Base-by-base conservation (phyloP, 2,797 vertebrate genomes). In the Falco concolor region DNA sequence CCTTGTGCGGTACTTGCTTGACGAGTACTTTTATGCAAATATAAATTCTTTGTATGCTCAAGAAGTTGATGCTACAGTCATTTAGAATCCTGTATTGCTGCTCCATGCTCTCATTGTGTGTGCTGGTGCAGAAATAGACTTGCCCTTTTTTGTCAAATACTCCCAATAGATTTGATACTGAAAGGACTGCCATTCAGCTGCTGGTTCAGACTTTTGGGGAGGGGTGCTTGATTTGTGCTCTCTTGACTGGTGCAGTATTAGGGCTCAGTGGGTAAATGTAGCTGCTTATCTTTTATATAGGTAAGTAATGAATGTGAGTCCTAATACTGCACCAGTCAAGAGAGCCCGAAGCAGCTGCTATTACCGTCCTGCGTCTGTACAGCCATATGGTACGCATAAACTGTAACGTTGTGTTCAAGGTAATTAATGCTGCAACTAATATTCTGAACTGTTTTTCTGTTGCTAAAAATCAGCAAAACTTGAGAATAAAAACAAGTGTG, bases 401-500 rank as follows among this genome's bases (percentile, higher is more conserved):
- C 63, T 61, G 36, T 78, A 76, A 60, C 2, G 28, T 60, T 93
- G 60, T 93, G 27, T 94, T 96, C 89, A 53, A 42, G 95, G 89
- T 84, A 89, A 73, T 96, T 96, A 90, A 49, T 70, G 82, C 84
- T 67, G 73, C 95, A 84, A 50, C 82, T 96, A 87, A 87, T 92
- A 84, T 69, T 95, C 79, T 68, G 56, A 87, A 61, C 77, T 81
- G 60, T 1, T 20, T 91, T 93, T 96, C 73, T 42, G 16, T 74
- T 97, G 74, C 94, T 94, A 96, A 93, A 96, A 92, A 91, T 93
- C 93, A 96, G 44, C 53, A 96, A 92, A 96, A 97, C 76, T 93
- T 95, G 82, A 96, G 96, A 95, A 95, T 95, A 88, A 97, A 92
- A 97, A 84, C 74, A 84, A 81, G 57, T 87, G 85, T 90, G 87